Base-by-base conservation (phyloP, 2,113 vertebrate species). In the Felis chaus region DNA sequence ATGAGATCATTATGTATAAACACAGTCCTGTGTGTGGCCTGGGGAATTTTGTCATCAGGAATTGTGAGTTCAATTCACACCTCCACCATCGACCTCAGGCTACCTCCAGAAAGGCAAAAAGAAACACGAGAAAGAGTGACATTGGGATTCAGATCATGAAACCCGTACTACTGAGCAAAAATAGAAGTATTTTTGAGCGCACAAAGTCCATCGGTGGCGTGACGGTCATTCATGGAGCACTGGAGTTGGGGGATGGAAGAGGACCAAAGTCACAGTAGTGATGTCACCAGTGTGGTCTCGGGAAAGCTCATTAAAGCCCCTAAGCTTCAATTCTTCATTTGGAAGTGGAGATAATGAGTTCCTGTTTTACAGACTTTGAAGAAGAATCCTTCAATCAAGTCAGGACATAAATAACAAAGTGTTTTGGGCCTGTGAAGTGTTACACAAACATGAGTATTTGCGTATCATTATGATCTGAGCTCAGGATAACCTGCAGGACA, bases 1-100 rank as follows among this genome's bases (percentile, higher is more conserved):
- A 69, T 97, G 91, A 84, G 88, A 91, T 95, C 68, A 91, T 92
- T 97, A 93, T 94, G 68, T 89, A 76, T 74, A 95, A 97, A 94
- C 94, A 96, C 55, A 86, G 36, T 41, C 41, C 39, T 39, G n/a
- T 73, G 48, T 21, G 16, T 29, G 41, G 83, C 93, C 85, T 2
- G 4, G 53, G 79, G 91, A 94, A 88, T 96, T 91, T 66, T 97
- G 73, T 89, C 94, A 92, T 89, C 68, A 33, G 74, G 50, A 93
- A 36, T 86, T 91, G 16, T 63, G 97, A 87, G 84, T 97, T 94
- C 81, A 95, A 74, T 86, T 97, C 68, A 94, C 55, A 94, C 74
- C 61, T 94, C 79, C 69, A 81, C 25, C 18, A 18, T 3, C 12
- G 63, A 93, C 61, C 45, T 94, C 65, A 53, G 66, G 90, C 61